Conservation (phyloP, 2,888 invertebrate species). For the Hyposoter didymator region DNA sequence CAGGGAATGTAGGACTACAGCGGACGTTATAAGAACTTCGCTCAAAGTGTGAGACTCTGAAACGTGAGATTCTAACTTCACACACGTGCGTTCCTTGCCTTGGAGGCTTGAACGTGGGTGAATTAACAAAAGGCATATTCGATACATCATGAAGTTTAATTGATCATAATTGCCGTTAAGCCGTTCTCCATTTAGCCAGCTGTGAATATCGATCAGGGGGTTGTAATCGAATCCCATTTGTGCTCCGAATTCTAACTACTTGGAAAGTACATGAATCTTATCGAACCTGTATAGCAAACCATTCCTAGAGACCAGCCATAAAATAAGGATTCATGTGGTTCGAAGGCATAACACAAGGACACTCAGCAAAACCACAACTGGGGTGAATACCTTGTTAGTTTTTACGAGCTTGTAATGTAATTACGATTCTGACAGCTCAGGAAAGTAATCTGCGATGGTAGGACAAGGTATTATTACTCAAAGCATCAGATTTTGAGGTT, state of each 20-base stretch:
- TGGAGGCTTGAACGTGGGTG: not conserved
- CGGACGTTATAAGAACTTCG: no score
- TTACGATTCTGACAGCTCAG: conserved; percentile 20
- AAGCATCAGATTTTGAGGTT: not conserved
- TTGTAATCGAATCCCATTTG: not conserved
- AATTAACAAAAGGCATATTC: not conserved
- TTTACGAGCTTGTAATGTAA: conserved; percentile 6
- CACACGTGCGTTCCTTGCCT: no score
- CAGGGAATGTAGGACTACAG: no score
- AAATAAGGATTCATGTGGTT: not conserved
- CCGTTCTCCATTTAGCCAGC: not conserved
- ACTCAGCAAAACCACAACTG: not conserved
- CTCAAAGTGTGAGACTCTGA: no score
- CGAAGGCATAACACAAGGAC: not conserved
- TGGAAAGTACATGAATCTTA: no score
- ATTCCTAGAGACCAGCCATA: not conserved
- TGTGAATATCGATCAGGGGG: not conserved
- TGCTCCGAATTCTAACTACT: not conserved
- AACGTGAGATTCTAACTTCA: no score
- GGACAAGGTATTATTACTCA: no score
- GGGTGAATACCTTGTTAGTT: conserved; percentile 19
- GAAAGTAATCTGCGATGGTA: not conserved
- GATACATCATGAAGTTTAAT: not conserved
- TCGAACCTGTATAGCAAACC: no score
- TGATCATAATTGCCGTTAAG: not conserved